phyloP scores from a whole-genome alignment of 2,113 vertebrate genomes.

The Numenius arquata region DNA sequence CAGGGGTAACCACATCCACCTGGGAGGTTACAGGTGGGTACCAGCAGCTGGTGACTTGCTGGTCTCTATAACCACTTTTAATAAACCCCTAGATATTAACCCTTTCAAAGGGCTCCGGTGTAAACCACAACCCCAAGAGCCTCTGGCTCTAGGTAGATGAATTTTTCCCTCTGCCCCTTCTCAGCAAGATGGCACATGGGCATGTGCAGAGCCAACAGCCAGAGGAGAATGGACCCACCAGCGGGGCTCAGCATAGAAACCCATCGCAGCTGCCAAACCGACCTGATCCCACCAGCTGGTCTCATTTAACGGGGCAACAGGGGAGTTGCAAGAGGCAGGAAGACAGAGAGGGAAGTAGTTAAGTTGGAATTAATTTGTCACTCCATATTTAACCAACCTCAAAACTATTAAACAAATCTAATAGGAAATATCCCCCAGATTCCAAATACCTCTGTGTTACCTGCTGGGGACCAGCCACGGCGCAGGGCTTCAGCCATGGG shows the following conservation, averaged over 20 bases:
- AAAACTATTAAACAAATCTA: conserved; percentile 55
- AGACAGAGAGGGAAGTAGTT: conserved; percentile 47
- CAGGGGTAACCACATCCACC: no score
- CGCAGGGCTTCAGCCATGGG: fast-evolving
- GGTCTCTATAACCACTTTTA: background rate
- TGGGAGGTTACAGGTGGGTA: background rate
- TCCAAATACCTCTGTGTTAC: background rate
- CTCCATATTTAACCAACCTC: conserved; percentile 49
- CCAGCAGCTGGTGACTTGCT: background rate
- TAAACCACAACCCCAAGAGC: background rate
- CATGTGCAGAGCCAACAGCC: fast-evolving
- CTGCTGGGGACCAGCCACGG: background rate
- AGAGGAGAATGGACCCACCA: fast-evolving
- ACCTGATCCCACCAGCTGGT: background rate
- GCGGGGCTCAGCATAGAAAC: background rate
- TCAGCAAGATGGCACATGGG: background rate
- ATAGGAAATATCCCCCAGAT: conserved; percentile 36
- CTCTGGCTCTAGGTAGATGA: fast-evolving
- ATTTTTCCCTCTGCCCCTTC: background rate
- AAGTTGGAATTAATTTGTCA: conserved; percentile 61
- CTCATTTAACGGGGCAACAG: background rate
- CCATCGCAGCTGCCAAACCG: background rate
- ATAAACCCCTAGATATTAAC: background rate
- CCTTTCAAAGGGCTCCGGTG: background rate
- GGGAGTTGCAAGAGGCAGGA: conserved; percentile 22